Percentiles rank a stretch among this genome's conserved stretches.
Conservation (phyloP, 2,888 invertebrate species). For the Tenthredo livida region DNA sequence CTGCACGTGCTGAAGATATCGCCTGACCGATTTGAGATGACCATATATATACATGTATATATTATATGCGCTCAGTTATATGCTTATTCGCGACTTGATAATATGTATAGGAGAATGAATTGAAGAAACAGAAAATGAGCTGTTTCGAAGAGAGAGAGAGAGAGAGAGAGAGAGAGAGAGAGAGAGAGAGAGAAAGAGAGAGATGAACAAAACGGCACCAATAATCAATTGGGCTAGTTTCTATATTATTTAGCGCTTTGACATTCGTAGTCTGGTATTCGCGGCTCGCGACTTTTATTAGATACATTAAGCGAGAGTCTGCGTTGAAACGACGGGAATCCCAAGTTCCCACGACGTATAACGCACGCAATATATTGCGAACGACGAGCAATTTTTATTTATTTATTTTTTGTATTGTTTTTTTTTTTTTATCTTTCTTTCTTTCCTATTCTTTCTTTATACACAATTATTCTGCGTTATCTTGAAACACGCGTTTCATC, state of each 20-base stretch:
- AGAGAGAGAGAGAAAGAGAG: neutral
- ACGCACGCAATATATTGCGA: neutral
- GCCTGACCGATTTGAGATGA: neutral
- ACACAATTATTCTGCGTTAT: neutral
- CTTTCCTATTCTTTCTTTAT: neutral
- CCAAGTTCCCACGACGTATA: slow-evolving; percentile 7
- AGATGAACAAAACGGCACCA: neutral
- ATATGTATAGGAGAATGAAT: neutral
- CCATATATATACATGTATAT: too few species aligned
- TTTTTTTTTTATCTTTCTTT: neutral
- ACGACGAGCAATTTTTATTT: neutral
- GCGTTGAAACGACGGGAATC: neutral
- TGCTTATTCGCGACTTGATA: neutral
- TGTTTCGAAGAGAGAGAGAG: neutral
- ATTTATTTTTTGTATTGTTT: neutral
- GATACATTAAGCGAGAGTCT: slow-evolving; percentile 1
- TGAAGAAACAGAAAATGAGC: neutral
- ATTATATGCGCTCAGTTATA: too few species aligned
- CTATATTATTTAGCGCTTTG: slow-evolving; percentile 12
- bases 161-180: slow-evolving; percentile 2
- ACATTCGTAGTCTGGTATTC: neutral
- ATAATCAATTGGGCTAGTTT: slow-evolving; percentile 9
- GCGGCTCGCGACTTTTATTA: neutral
- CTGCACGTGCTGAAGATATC: neutral
- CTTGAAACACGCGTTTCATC: neutral